Base-by-base conservation (phyloP, 2,113 vertebrate species). In the Pogonocichla stellata region DNA sequence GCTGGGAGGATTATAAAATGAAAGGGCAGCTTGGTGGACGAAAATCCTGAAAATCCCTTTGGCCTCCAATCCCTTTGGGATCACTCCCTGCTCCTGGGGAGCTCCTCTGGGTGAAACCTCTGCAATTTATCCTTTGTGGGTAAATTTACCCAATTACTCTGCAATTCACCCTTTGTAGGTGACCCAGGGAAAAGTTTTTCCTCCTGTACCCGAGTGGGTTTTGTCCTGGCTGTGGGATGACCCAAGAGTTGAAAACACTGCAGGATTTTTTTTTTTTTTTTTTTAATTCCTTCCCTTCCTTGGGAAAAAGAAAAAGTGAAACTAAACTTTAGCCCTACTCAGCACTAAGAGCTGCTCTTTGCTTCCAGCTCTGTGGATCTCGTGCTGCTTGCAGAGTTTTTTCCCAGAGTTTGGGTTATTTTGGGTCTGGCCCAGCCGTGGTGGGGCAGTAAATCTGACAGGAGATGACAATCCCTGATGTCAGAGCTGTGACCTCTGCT, bases 281-380 rank as follows among this genome's bases (percentile, higher is more conserved):
- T 14, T 75, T 38, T 14, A 56, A 18, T 43, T 45, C 28, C 60
- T 93, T 94, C 90, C 43, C 20, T 48, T 90, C 24, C 74, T 77
- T 11, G 28, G 61, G 85, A 75, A 94, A 97, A 87, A 92, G 34
- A 34, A 90, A 97, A 95, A 97, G 90, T 57, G 87, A 97, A 97
- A 97, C 82, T 70, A 86, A 94, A 91, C 69, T 50, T 57, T 7
- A 84, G 83, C 67, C 91, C 92, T 66, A 29, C 94, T 94, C 93
- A 95, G 93, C 95, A 80, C 53, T 12, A 18, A 20, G 10, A 26
- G 45, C 51, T 50, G 62, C 54, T 69, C 75, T 67, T 58, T 29
- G 86, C 72, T 34, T 29, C 2, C 40, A 79, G 85, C 90, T 43
- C 64, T 53, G 19, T 20, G 29, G 65, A 24, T 19, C 5, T 33